Conservation (phyloP, 1,140 invertebrate genomes). For the Leptonema lineaticorne region DNA sequence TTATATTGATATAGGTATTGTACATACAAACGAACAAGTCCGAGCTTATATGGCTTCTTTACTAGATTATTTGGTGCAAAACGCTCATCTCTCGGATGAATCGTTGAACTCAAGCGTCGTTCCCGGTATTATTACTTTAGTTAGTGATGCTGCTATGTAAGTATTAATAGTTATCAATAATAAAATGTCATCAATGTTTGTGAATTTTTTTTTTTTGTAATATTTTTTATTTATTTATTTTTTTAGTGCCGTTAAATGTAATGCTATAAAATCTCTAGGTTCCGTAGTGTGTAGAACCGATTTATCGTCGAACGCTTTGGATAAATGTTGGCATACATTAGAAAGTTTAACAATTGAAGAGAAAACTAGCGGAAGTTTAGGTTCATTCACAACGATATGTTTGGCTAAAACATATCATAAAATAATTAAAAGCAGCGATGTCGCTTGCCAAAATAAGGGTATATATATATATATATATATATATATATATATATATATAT, state of each 20-base stretch:
- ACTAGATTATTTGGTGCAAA: conserved; percentile 44
- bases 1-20: conserved; percentile 54
- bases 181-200: neutral
- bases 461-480: neutral
- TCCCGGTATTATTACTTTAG: conserved; percentile 68
- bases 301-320: conserved; percentile 3
- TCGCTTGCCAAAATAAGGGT: conserved; percentile 32
- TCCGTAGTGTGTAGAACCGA: conserved; percentile 19
- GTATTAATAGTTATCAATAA: conserved; percentile 41
- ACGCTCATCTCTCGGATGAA: conserved; percentile 58
- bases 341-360: conserved; percentile 38
- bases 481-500: too few relatives aligned
- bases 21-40: conserved; percentile 52
- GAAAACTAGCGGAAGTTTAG: conserved; percentile 19
- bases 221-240: neutral
- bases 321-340: conserved; percentile 38
- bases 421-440: conserved; percentile 16
- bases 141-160: conserved; percentile 67
- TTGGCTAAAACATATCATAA: conserved; percentile 24
- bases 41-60: conserved; percentile 31
- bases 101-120: conserved; percentile 61
- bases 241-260: conserved; percentile 36
- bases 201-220: neutral
- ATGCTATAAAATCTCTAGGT: conserved; percentile 30
- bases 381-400: conserved; percentile 14